A percentile compares a stretch with the other conserved stretches of the same genome.
Conservation (phyloP, 2,797 vertebrate species). For the Enteromius afrohamiltoni region DNA sequence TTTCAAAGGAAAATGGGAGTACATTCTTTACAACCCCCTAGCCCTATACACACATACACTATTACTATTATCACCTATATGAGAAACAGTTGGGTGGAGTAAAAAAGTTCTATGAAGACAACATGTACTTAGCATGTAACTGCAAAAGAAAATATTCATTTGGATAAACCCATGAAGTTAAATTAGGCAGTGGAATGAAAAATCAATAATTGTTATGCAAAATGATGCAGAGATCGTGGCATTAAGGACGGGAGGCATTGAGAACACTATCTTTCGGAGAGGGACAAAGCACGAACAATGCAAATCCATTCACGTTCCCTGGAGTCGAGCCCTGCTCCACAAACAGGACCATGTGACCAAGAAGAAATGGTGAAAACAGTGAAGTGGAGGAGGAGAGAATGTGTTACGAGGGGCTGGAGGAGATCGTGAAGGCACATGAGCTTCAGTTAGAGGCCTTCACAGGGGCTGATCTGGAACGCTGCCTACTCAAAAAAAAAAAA, state of each 20-base stretch:
- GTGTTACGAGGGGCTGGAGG: neutral
- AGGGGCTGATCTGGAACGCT: constrained; percentile 53
- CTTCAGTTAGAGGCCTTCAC: constrained; percentile 38
- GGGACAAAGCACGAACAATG: neutral
- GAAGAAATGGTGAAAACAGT: constrained; percentile 24
- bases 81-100: neutral
- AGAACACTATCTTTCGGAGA: neutral
- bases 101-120: neutral
- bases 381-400: neutral
- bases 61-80: neutral
- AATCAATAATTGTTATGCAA: neutral
- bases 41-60: neutral
- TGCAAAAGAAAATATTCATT: neutral
- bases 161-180: neutral
- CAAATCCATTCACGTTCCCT: constrained; percentile 41
- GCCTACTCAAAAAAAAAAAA: constrained; percentile 45
- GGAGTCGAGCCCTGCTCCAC: constrained; percentile 24
- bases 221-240: constrained; percentile 8
- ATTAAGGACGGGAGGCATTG: neutral
- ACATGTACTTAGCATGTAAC: neutral
- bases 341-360: constrained; percentile 44
- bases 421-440: constrained; percentile 2
- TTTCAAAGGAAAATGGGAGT: neutral
- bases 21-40: neutral
- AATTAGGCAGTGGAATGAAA: neutral